A percentile compares a stretch with the other conserved stretches of the same genome.
These are phyloP conservation scores for Cyrtodaria siliqua DNA, from an alignment of 2,888 invertebrate genomes.

Conservation along the genomic window DNA sequence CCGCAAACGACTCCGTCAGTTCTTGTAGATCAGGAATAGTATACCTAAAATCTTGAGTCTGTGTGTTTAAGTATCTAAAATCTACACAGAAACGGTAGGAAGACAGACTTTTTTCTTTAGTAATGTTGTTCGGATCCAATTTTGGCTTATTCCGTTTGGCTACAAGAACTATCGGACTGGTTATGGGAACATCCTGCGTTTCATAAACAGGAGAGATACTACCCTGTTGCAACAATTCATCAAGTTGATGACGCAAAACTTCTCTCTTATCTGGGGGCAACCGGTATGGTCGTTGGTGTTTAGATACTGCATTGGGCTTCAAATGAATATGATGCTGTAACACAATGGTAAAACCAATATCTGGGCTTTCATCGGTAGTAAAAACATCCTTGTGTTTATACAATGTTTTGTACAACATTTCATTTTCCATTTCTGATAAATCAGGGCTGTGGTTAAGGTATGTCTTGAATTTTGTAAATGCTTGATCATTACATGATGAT, in stretches of 20 bases:
- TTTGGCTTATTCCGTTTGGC: conserved; percentile 35
- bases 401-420: conserved; percentile 19
- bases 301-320: conserved; percentile 27
- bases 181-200: conserved; percentile 30
- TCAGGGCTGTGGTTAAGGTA: conserved; percentile 12
- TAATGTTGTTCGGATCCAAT: conserved; percentile 18
- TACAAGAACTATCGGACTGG: conserved; percentile 31
- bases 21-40: conserved; percentile 44
- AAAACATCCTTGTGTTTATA: conserved; percentile 37
- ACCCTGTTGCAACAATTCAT: conserved; percentile 29
- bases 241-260: conserved; percentile 35
- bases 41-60: conserved; percentile 48
- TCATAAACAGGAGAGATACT: conserved; percentile 31
- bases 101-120: conserved; percentile 36
- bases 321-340: conserved; percentile 24
- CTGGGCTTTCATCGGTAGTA: conserved; percentile 25
- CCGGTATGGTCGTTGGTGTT: conserved; percentile 31
- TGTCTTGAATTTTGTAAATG: conserved; percentile 16
- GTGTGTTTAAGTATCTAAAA: conserved; percentile 47
- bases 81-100: conserved; percentile 43
- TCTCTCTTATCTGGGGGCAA: conserved; percentile 31
- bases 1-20: conserved; percentile 57
- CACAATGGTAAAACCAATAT: conserved; percentile 16
- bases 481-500: conserved; percentile 7
- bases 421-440: conserved; percentile 15